Base-by-base conservation (phyloP, 2,797 vertebrate genomes). In the Leptodactylus fallax region DNA sequence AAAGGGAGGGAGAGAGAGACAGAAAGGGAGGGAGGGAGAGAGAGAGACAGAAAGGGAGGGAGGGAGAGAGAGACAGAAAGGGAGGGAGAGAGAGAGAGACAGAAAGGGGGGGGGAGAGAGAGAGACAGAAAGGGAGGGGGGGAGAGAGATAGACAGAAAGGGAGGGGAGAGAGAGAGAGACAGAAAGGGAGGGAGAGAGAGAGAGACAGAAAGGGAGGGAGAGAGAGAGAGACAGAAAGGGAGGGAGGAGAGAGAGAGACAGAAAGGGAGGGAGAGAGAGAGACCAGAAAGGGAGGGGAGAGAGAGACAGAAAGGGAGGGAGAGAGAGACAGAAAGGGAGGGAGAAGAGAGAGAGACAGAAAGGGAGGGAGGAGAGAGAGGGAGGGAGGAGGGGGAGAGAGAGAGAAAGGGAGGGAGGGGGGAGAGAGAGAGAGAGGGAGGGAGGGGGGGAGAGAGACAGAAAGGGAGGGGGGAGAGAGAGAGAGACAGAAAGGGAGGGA, bases 31-130 rank as follows among this genome's bases (percentile, higher is more conserved):
- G n/a, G n/a, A n/a, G 7, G 27, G 83, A n/a, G 60, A 7, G 79
- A 17, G 16, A n/a, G n/a, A n/a, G 1, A 67, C 3, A 77, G 16
- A 81, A 61, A 77, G 81, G n/a, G 67, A 23, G 83, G 51, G 61
- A 19, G 45, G 65, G 82, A 85, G 10, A 81, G 83, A 71, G 80
- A n/a, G n/a, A n/a, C n/a, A n/a, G n/a, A n/a, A 88, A 89, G 14
- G 21, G 17, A 65, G 78, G 45, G 9, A 36, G 14, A 6, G 27
- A 69, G 53, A 6, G 16, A 16, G 27, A n/a, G 61, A 21, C 10
- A 10, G 61, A 19, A 53, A 10, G 53, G n/a, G 47, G 6, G 74
- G 51, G 55, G 13, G 25, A 10, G 47, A 81, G 65, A n/a, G 81
- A 17, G 19, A 27, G 58, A 19, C 14, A 19, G 17, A 19, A 60